Percentiles rank a stretch among this genome's conserved stretches.
These are phyloP conservation scores for Alloscopus bannaensis DNA, from an alignment of 2,888 invertebrate genomes.

Conservation along the genomic window DNA sequence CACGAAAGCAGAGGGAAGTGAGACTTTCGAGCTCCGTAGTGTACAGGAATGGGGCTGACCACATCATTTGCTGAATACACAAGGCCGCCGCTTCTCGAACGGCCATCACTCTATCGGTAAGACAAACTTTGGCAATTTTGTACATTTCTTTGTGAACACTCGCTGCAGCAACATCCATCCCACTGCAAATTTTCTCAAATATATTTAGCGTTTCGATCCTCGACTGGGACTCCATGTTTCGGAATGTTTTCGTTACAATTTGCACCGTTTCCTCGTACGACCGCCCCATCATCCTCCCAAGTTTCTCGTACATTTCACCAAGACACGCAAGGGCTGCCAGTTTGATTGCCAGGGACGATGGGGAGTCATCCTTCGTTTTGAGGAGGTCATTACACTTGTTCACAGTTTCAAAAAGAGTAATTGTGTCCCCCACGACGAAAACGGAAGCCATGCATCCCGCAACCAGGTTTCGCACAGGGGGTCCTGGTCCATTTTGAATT, in stretches of 20 bases:
- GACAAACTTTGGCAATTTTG: constrained; percentile 90
- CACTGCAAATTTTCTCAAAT: constrained; percentile 93
- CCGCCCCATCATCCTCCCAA: constrained; percentile 98
- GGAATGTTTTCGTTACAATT: constrained; percentile 90
- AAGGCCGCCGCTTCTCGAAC: constrained; percentile 95
- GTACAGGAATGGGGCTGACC: constrained; percentile 71
- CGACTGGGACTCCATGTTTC: constrained; percentile 96
- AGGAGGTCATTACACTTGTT: constrained; percentile 98
- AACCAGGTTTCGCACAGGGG: constrained; percentile 93
- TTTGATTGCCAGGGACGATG: constrained; percentile 94
- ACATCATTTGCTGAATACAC: constrained; percentile 73
- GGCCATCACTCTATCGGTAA: constrained; percentile 93
- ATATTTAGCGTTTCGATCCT: constrained; percentile 98
- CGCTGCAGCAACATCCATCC: constrained; percentile 95
- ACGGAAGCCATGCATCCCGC: constrained; percentile 94
- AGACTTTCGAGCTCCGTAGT: constrained; percentile 94
- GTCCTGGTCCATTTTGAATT: constrained; percentile 93
- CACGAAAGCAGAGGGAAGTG: constrained; percentile 92
- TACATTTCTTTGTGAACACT: constrained; percentile 92
- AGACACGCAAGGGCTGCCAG: constrained; percentile 96
- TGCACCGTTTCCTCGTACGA: constrained; percentile 98
- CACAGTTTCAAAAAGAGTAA: constrained; percentile 96
- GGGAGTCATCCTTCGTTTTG: constrained; percentile 97
- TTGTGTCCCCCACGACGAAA: constrained; percentile 98
- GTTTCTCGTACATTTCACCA: constrained; percentile 97